A percentile compares a stretch with the other conserved stretches of the same genome.
phyloP scores from a whole-genome alignment of 1,140 invertebrate species.

The Drosophila littoralis region DNA sequence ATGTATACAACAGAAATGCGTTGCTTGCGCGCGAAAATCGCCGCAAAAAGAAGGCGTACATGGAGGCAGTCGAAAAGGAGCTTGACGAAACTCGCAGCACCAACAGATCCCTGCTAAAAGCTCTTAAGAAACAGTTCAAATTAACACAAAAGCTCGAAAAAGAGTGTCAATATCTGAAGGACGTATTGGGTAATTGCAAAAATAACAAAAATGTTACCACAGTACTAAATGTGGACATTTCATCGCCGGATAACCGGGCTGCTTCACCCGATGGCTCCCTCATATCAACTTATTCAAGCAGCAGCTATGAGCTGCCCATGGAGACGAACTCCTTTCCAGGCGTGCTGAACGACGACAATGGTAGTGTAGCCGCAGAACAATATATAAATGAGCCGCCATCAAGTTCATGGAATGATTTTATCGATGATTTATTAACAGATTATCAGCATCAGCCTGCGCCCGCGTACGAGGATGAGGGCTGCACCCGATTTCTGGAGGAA shows the following conservation, averaged over 20 bases:
- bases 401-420: conserved; percentile 63
- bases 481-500: conserved; percentile 37
- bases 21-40: conserved; percentile 87
- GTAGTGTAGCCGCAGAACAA: conserved; percentile 44
- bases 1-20: conserved; percentile 85
- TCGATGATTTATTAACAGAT: conserved; percentile 66
- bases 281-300: conserved; percentile 39
- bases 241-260: conserved; percentile 10
- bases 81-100: conserved; percentile 83
- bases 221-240: conserved; percentile 6
- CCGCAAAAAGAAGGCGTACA: conserved; percentile 86
- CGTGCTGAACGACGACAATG: conserved; percentile 38
- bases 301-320: conserved; percentile 35
- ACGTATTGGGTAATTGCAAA: conserved; percentile 39
- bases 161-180: conserved; percentile 86
- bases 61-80: conserved; percentile 86
- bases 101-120: conserved; percentile 85
- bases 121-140: conserved; percentile 84
- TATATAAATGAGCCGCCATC: conserved; percentile 39
- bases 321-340: conserved; percentile 21
- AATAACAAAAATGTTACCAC: not conserved
- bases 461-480: conserved; percentile 31
- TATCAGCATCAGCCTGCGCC: conserved; percentile 40
- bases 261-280: conserved; percentile 35
- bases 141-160: conserved; percentile 84